Percentiles rank a stretch among this genome's conserved stretches.
These are phyloP conservation scores for Balaenoptera acutorostrata DNA, from an alignment of 2,113 vertebrate genomes.

Conservation along the genomic window DNA sequence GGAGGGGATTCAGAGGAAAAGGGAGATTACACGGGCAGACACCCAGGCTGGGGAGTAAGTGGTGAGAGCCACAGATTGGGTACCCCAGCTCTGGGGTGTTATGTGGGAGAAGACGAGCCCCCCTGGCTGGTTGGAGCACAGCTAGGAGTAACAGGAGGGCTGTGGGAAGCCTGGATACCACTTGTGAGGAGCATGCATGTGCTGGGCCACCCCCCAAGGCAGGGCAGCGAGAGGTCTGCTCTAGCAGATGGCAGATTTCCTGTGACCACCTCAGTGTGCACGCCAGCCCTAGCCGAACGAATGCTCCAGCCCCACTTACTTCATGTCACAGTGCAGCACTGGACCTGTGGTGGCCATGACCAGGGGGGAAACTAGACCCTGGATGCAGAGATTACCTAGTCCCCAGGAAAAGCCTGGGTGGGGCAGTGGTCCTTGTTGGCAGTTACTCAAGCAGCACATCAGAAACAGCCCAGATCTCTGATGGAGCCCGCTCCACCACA, in stretches of 20 bases:
- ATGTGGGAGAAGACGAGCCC: background rate
- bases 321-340: background rate
- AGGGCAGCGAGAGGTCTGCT: background rate
- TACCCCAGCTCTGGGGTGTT: background rate
- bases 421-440: background rate
- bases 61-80: background rate
- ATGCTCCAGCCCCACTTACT: background rate
- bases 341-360: background rate
- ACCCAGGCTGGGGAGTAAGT: background rate
- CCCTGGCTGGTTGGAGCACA: background rate
- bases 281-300: background rate
- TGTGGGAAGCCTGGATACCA: background rate
- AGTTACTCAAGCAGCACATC: background rate
- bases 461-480: background rate
- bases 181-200: background rate
- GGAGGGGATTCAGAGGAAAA: background rate
- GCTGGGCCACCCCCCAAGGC: background rate
- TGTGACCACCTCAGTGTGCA: background rate
- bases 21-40: background rate
- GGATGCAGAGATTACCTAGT: background rate
- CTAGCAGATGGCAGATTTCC: background rate
- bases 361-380: background rate
- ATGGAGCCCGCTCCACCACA: background rate
- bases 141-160: background rate
- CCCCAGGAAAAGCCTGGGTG: background rate